phyloP scores from a whole-genome alignment of 2,113 vertebrate genomes.

The Coracopsis vasa region DNA sequence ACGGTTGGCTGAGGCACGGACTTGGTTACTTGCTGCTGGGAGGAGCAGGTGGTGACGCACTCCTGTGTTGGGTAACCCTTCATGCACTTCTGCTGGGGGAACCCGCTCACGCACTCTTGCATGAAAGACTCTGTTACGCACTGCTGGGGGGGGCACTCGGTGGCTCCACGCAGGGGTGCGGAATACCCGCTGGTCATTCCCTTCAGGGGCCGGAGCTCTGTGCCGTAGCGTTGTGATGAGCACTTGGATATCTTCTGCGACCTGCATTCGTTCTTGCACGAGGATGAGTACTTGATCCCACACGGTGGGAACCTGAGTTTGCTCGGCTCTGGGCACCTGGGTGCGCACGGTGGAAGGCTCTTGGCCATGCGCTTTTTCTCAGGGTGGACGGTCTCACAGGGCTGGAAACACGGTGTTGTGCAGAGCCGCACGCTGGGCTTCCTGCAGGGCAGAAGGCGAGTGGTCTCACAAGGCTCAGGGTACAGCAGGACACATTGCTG shows the following conservation, averaged over 20 bases:
- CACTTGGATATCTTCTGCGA: neutral
- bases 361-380: neutral
- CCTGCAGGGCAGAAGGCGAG: neutral
- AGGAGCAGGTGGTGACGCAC: neutral
- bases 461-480: neutral
- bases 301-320: constrained; percentile 22
- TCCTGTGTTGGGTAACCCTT: constrained; percentile 36
- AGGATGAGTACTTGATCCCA: neutral
- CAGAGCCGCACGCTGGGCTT: neutral
- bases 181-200: neutral
- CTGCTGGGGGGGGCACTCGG: constrained; percentile 17
- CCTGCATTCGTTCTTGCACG: neutral
- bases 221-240: rapidly evolving
- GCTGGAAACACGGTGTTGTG: neutral
- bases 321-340: neutral
- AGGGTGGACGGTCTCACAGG: rapidly evolving
- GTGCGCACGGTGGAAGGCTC: neutral
- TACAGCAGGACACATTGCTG: neutral
- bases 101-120: rapidly evolving
- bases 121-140: rapidly evolving
- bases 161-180: neutral
- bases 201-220: rapidly evolving
- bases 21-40: neutral
- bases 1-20: rapidly evolving
- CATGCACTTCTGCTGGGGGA: neutral